These are phyloP conservation scores for Hippocampus kuda DNA, from an alignment of 2,797 vertebrate species.

Conservation along the genomic window DNA sequence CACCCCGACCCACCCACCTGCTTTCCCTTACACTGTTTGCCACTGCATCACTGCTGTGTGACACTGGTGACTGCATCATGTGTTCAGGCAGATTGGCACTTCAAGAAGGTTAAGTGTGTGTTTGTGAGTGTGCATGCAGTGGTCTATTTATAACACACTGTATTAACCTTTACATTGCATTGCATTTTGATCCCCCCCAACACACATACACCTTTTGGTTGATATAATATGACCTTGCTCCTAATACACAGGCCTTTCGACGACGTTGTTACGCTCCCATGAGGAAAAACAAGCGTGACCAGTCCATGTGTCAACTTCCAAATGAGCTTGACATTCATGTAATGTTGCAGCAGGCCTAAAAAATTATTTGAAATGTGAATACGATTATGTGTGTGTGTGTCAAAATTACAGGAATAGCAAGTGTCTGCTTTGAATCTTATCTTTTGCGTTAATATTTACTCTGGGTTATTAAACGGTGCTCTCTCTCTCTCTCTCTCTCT, in stretches of 20 bases:
- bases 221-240: background rate
- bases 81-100: background rate
- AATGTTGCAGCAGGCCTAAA: background rate
- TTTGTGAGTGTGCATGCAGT: background rate
- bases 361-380: background rate
- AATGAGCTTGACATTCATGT: background rate
- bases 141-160: constrained; percentile 1
- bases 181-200: background rate
- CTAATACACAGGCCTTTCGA: background rate
- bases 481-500: constrained; percentile 6
- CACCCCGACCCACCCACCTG: constrained; percentile 5
- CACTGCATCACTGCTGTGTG: constrained; percentile 1
- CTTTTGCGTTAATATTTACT: constrained; percentile 53
- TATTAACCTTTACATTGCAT: background rate
- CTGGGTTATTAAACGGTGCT: constrained; percentile 28
- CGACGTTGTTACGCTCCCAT: constrained; percentile 1
- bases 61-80: constrained; percentile 2
- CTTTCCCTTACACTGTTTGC: background rate
- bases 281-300: background rate
- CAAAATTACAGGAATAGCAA: constrained; percentile 11
- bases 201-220: background rate
- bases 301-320: background rate
- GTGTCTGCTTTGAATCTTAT: constrained; percentile 28
- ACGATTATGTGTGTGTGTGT: background rate
- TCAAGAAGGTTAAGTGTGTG: constrained; percentile 1